phyloP scores from a whole-genome alignment of 2,888 invertebrate genomes.

The Hermodice carunculata region DNA sequence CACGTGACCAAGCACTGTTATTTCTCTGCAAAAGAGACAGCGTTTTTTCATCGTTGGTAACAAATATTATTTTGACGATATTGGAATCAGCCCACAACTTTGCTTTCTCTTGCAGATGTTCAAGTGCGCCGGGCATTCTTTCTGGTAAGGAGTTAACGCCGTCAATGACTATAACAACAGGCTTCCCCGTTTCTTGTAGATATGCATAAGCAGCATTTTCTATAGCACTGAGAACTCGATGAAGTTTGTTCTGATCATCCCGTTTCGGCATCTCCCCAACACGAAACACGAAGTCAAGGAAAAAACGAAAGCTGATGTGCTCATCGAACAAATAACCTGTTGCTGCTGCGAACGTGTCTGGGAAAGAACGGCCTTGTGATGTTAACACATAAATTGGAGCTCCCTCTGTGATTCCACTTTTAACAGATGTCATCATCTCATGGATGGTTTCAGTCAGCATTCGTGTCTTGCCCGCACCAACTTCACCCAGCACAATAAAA shows the following conservation, averaged over 20 bases:
- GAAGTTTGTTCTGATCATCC: conserved; percentile 29
- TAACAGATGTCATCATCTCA: conserved; percentile 24
- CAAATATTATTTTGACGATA: conserved; percentile 39
- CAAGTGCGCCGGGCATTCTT: conserved; percentile 33
- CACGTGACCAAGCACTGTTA: conserved; percentile 39
- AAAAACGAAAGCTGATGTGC: conserved; percentile 38
- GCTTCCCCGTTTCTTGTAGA: conserved; percentile 13
- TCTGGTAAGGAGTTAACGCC: conserved; percentile 22
- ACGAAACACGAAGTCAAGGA: conserved; percentile 36
- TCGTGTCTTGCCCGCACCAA: conserved; percentile 41
- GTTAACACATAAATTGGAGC: conserved; percentile 38
- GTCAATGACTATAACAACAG: conserved; percentile 42
- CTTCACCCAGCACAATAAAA: conserved; percentile 39
- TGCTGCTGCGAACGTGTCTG: conserved; percentile 36
- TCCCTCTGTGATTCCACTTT: conserved; percentile 17
- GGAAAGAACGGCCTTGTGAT: conserved; percentile 37
- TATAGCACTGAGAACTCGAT: conserved; percentile 38
- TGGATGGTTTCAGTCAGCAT: conserved; percentile 32
- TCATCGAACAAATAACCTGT: conserved; percentile 41
- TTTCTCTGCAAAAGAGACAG: conserved; percentile 26
- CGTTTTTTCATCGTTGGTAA: conserved; percentile 34
- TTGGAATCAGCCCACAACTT: conserved; percentile 44
- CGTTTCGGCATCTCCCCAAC: conserved; percentile 33
- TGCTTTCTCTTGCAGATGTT: conserved; percentile 35
- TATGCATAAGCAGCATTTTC: conserved; percentile 37